phyloP scores from a whole-genome alignment of 2,113 vertebrate genomes.

The Cairina moschata region DNA sequence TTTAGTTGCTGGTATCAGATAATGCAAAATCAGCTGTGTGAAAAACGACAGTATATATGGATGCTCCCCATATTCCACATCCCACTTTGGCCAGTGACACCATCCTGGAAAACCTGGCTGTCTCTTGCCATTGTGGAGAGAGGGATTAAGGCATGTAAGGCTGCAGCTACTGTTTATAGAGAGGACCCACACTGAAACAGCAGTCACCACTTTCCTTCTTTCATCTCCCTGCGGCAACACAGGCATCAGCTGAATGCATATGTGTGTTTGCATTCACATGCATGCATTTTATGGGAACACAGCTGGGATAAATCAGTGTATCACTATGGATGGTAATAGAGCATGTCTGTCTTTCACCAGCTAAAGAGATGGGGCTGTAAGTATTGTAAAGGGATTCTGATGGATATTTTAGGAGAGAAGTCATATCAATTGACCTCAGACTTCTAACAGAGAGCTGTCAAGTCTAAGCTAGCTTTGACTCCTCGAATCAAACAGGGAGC shows the following conservation, averaged over 20 bases:
- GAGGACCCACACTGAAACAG: background rate
- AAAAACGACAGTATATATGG: background rate
- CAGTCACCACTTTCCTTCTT: background rate
- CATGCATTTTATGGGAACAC: background rate
- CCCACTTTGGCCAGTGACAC: background rate
- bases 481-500: background rate
- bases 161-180: background rate
- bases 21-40: background rate
- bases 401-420: background rate
- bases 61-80: fast-evolving
- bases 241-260: background rate
- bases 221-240: background rate
- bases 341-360: background rate
- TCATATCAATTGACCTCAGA: background rate
- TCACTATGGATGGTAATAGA: background rate
- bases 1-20: background rate
- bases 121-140: background rate
- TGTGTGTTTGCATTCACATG: background rate
- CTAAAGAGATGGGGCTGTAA: background rate
- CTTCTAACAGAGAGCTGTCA: background rate
- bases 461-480: background rate
- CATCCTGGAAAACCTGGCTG: background rate
- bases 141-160: background rate
- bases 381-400: background rate
- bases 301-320: background rate